Base-by-base conservation (phyloP, 1,140 invertebrate genomes). In the Drosophila prosaltans region DNA sequence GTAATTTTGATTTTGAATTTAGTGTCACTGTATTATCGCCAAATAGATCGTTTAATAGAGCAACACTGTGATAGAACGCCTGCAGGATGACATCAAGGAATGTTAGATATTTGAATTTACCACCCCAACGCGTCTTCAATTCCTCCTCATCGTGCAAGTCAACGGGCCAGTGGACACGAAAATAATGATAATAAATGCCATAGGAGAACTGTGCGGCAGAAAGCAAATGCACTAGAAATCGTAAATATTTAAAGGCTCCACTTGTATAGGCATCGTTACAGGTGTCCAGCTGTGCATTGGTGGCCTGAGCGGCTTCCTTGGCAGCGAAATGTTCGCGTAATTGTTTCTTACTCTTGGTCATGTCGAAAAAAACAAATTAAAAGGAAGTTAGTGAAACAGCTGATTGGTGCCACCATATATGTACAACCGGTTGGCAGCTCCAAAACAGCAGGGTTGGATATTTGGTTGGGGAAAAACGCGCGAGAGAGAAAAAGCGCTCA, bases 61-160 rank as follows among this genome's bases (percentile, higher is more conserved):
- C 86, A 5, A 90, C 8, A 10, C 63, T 60, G 48, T 91, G 86
- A 59, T 91, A 91, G 24, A 88, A 63, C 1, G 86, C 80, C 70
- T 91, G 90, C 28, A 91, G 41, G 2, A 88, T 85, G 40, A 88
- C 80, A 72, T 91, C 73, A 5, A 91, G 75, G 16, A 91, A 90
- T 8, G 90, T 90, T 8, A 91, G 71, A 59, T 84, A 91, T 60
- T 91, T 91, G n/a, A 91, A 91, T 51, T 91, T 91, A 8, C 90
- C 90, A 32, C 90, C 90, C 81, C 82, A 91, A 3, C 75, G 80
- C 0, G 81, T 65, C 45, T 88, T 83, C 1, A 88, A 61, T 45
- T 89, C 84, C 2, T 78, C 80, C 62, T 88, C 83, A 28, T 86
- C 68, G 9, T 43, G 58, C 63, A 88, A 21, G 21, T 69, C 72